Percentiles rank a stretch among this genome's conserved stretches.
Conservation (phyloP, 2,797 vertebrate genomes). For the Microctenopoma steveboyesi region DNA sequence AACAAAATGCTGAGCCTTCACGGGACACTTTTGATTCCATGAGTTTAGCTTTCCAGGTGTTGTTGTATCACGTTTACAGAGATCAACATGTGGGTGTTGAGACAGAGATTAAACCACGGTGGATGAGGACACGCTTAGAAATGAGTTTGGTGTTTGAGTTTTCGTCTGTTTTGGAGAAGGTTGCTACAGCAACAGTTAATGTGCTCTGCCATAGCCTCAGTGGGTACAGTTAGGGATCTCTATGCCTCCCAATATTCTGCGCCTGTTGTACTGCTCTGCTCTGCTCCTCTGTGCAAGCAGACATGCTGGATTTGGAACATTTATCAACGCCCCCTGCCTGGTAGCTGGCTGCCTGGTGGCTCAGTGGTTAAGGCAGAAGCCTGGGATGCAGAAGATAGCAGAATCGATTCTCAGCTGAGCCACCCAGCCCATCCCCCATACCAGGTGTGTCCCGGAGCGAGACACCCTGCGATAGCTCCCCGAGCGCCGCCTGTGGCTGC, state of each 20-base stretch:
- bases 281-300: slow-evolving; percentile 7
- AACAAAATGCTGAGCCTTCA: too few species aligned
- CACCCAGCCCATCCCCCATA: too few species aligned
- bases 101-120: neutral
- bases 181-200: slow-evolving; percentile 67
- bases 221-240: slow-evolving; percentile 53
- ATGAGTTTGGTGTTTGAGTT: slow-evolving; percentile 34
- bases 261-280: slow-evolving; percentile 4
- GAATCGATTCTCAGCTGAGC: too few species aligned
- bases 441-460: too few species aligned
- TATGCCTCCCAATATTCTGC: slow-evolving; percentile 25
- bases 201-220: slow-evolving; percentile 47
- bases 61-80: neutral
- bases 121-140: slow-evolving; percentile 29
- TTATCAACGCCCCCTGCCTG: slow-evolving; percentile 7
- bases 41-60: too few species aligned
- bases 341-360: too few species aligned
- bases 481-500: too few species aligned
- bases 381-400: too few species aligned
- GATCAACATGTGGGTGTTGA: neutral
- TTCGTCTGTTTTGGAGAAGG: slow-evolving; percentile 41
- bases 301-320: neutral
- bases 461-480: too few species aligned
- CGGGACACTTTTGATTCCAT: too few species aligned
- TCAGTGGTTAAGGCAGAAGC: too few species aligned